Base-by-base conservation (phyloP, 2,888 invertebrate species). In the Congeria kusceri region DNA sequence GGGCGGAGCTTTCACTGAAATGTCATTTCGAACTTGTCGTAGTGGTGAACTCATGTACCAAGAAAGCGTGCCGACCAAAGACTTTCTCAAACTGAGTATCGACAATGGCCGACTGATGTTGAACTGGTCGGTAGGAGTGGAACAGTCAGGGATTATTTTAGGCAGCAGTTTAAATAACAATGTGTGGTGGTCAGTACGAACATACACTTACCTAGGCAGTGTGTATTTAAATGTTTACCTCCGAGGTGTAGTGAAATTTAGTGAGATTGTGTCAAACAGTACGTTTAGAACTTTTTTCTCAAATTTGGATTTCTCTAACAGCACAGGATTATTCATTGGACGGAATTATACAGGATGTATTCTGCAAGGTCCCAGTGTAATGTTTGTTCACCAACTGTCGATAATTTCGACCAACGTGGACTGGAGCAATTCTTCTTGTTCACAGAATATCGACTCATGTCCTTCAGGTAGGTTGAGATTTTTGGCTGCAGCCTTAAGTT, bases 1-100 rank as follows among this genome's bases (percentile, higher is more conserved):
- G 1, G 79, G 59, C 57, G 73, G 72, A 47, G 77, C 72, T 58
- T 72, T 73, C 57, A 84, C 77, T 47, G 84, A 84, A 28, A 84
- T 87, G 59, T 84, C 86, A 56, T 87, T 86, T 71, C 71, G 80
- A 63, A 86, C 87, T 32, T 87, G 87, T 68, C 80, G 79, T 1
- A 73, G 77, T 57, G 87, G 86, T 27, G 77, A 85, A 68, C 74
- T 87, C 62, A 68, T 87, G 57, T 80, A 77, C 73, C 87, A 87
- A 69, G 70, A 63, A 25, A 28, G 23, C 53, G 86, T 84, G 44
- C 57, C 66, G 13, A 73, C 61, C 7, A 82, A 83, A 27, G 84
- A 87, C 67, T 77, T 59, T 61, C 71, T 87, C 44, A 77, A 63
- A 68, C 74, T 87, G 46, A 59, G 62, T 32, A 62, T 87, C 64